Evolutionary conservation across 2,797 vertebrate genomes (phyloP).

Genomic region (Petrocephalus schoutedeni): DNA sequence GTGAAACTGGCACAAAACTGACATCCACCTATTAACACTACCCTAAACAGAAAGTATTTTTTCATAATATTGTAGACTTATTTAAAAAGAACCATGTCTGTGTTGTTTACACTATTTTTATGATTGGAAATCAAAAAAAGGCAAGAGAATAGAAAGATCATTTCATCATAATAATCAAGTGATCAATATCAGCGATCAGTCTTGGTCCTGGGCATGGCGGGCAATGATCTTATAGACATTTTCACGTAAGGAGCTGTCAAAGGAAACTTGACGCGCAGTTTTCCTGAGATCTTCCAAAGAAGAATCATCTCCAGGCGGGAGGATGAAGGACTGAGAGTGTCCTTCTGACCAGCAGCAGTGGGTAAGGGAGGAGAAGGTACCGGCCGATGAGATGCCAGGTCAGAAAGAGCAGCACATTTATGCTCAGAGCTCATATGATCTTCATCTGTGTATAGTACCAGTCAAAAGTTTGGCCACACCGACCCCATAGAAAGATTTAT

Average conservation of each 20-base stretch:
- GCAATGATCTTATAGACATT: constrained; percentile 78
- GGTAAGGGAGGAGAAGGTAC: neutral
- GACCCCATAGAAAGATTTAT: neutral
- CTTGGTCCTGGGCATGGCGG: constrained; percentile 42
- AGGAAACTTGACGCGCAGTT: constrained; percentile 71
- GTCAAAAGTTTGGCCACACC: neutral
- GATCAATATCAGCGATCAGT: constrained; percentile 34
- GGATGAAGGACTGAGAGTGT: constrained; percentile 83
- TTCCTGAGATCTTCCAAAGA: constrained; percentile 79
- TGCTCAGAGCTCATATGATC: neutral
- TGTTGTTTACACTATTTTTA: neutral
- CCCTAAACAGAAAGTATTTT: neutral
- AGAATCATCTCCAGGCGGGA: constrained; percentile 55
- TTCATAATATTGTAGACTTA: neutral
- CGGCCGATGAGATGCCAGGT: neutral
- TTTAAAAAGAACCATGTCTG: neutral
- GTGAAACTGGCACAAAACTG: neutral
- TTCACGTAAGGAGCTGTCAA: constrained; percentile 80
- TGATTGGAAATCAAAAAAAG: neutral
- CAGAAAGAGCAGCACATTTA: neutral
- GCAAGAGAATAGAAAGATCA: neutral
- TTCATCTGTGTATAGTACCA: neutral
- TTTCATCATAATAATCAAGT: neutral
- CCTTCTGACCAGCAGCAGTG: constrained; percentile 64
- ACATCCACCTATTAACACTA: neutral